phyloP scores from a whole-genome alignment of 2,797 vertebrate genomes.

The Vespertilio murinus region DNA sequence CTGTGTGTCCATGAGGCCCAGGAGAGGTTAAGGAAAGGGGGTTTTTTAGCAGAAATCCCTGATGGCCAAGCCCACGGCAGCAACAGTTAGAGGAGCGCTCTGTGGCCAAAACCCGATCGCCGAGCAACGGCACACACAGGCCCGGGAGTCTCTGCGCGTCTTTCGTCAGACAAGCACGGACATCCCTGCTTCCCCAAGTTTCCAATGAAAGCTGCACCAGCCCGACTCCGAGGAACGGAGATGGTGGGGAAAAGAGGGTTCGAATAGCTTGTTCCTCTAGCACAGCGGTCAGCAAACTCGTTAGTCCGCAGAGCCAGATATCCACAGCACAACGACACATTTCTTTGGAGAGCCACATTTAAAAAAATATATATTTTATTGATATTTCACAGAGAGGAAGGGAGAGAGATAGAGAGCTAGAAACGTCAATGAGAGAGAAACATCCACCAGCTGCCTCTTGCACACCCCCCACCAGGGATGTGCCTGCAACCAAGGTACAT shows the following conservation, averaged over 20 bases:
- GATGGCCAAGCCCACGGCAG: neutral
- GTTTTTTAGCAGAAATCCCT: neutral
- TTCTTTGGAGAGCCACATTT: too few relatives aligned
- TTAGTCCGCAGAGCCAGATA: too few relatives aligned
- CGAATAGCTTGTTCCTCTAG: neutral
- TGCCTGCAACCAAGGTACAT: too few relatives aligned
- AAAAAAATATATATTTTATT: too few relatives aligned
- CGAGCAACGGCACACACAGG: neutral
- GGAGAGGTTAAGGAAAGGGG: neutral
- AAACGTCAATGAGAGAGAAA: too few relatives aligned
- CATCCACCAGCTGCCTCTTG: too few relatives aligned
- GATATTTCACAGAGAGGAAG: too few relatives aligned
- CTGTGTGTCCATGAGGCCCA: neutral
- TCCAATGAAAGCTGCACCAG: neutral
- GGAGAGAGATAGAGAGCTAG: too few relatives aligned
- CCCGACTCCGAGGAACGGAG: neutral
- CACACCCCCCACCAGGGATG: too few relatives aligned
- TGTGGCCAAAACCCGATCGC: rapidly evolving
- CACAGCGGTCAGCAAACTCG: too few relatives aligned
- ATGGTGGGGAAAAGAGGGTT: neutral
- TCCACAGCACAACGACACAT: too few relatives aligned
- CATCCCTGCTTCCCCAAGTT: neutral
- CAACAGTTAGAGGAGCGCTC: neutral
- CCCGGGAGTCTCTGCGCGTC: neutral
- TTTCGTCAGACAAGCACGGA: neutral